A percentile compares a stretch with the other conserved stretches of the same genome.
phyloP scores from a whole-genome alignment of 2,797 vertebrate genomes.

The Pteronotus mesoamericanus region DNA sequence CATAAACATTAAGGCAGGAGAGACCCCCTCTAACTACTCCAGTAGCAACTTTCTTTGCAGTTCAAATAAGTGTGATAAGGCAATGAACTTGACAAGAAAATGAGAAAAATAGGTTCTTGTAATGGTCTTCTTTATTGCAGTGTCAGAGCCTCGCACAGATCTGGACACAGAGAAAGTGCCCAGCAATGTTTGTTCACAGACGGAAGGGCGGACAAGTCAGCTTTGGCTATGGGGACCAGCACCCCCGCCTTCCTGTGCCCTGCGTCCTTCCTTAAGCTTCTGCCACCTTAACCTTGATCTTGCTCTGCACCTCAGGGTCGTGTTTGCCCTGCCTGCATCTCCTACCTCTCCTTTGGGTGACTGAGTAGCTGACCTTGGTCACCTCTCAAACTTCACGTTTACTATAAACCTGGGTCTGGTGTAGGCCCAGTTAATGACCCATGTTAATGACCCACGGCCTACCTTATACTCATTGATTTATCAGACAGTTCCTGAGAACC shows the following conservation, averaged over 20 bases:
- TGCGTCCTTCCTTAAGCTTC: not conserved
- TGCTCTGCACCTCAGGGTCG: not conserved
- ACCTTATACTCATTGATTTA: not conserved
- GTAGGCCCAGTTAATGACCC: not conserved
- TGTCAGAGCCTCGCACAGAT: no score
- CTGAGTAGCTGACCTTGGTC: not conserved
- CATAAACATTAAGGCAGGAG: not conserved
- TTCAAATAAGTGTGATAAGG: not conserved
- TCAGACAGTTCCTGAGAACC: not conserved
- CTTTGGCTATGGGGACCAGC: not conserved
- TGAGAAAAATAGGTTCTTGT: not conserved
- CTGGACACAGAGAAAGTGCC: not conserved
- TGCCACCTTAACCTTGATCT: not conserved
- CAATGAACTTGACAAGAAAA: not conserved
- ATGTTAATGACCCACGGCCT: not conserved
- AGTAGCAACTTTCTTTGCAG: not conserved
- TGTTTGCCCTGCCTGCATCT: not conserved
- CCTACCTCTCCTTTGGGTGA: not conserved
- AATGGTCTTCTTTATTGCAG: not conserved
- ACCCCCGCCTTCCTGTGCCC: not conserved
- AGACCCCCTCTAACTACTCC: not conserved
- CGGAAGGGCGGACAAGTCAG: not conserved
- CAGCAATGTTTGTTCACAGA: not conserved
- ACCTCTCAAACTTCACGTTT: conserved; percentile 3
- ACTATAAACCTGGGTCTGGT: not conserved